Evolutionary conservation across 2,113 vertebrate genomes (phyloP), one percentile per base, ranked within the genome.

Genomic region (Pyrgilauda ruficollis): DNA sequence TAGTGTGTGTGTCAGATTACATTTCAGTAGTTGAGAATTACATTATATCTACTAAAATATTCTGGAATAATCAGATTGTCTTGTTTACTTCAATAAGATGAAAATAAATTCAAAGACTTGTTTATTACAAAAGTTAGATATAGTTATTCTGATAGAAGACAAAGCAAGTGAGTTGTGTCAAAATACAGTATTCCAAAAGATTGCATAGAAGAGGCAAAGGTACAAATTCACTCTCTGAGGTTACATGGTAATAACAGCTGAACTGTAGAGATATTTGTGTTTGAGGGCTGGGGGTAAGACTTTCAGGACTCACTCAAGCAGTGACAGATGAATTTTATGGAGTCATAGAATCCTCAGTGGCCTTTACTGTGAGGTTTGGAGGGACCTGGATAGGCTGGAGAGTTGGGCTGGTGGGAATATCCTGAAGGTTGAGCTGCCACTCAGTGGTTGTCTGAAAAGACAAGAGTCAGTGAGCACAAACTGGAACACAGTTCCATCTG

Each of bases 151-250:
- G 15, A 28, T 37, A 75, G 13, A 59, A 70, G 59, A 62, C 31
- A 83, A 52, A 89, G 15, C 30, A 73, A 73, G 31, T 27, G 28
- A 58, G 11, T 67, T 35, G 13, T 70, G 50, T 94, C 53, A 31
- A 61, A 85, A 64, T 20, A 53, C 62, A 84, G 5, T 21, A 19
- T 56, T 81, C 15, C n/a, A 53, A 62, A 79, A 72, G 80, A 16
- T 26, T 20, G 44, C 55, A 6, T 46, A 22, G 58, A 56, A 63
- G 61, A 73, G 30, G 44, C 68, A 59, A 63, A 76, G 28, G 41
- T 58, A 64, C 1, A 5, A 2, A 24, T 44, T 35, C 6, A 16
- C 7, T 55, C 20, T 39, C 0, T 28, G 37, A 59, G 20, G 24
- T 46, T 79, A 12, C 7, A 26, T 35, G 46, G 43, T 76, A 81